A percentile compares a stretch with the other conserved stretches of the same genome.
Evolutionary conservation across 2,113 vertebrate genomes (phyloP).

Genomic region (Pelobates fuscus): DNA sequence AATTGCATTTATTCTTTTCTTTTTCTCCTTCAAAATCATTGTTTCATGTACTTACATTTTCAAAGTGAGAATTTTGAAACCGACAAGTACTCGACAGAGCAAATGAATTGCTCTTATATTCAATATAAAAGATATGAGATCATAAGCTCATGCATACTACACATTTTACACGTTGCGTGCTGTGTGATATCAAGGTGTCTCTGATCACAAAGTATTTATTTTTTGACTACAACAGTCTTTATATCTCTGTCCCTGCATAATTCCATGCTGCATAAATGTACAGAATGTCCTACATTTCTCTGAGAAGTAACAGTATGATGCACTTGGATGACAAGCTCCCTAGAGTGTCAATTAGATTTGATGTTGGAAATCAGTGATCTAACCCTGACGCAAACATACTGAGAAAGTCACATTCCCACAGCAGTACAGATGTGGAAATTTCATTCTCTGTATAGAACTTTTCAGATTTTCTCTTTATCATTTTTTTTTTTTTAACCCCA

Average conservation of each 20-base stretch:
- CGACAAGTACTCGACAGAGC: no score
- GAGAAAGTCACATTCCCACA: conserved; percentile 35
- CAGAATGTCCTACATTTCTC: conserved; percentile 27
- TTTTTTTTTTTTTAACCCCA: no score
- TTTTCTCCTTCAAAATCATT: no score
- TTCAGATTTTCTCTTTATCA: background rate
- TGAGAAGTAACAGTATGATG: conserved; percentile 26
- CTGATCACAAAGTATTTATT: background rate
- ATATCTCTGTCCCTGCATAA: background rate
- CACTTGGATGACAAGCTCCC: conserved; percentile 41
- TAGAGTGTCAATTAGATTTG: conserved; percentile 50
- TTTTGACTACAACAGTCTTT: background rate
- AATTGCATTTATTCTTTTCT: no score
- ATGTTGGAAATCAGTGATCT: conserved; percentile 50
- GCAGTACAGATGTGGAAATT: conserved; percentile 42
- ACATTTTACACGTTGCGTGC: background rate
- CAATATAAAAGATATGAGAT: background rate
- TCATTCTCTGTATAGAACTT: background rate
- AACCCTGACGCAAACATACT: conserved; percentile 36
- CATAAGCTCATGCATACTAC: background rate
- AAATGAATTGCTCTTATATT: no score
- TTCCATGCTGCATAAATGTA: conserved; percentile 22
- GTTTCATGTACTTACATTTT: no score
- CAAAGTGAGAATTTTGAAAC: no score
- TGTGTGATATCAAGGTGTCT: background rate